phyloP scores from a whole-genome alignment of 2,113 vertebrate genomes.

The Campylorhamphus procurvoides region DNA sequence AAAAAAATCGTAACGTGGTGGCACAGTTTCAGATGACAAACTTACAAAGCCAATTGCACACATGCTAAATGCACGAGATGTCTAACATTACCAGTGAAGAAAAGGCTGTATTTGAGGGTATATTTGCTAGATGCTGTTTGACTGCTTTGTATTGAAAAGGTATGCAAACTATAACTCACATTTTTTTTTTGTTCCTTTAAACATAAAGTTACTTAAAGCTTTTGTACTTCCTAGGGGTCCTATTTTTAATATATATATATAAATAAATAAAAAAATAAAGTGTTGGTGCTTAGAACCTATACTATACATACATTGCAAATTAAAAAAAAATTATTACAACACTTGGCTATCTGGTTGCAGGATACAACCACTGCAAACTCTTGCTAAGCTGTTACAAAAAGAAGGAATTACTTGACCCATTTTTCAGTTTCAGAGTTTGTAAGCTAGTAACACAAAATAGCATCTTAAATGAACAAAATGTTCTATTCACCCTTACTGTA shows the following conservation, averaged over 20 bases:
- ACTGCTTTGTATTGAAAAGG: not conserved
- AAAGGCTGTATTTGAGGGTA: not conserved
- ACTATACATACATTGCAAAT: not conserved
- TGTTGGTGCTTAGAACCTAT: not conserved
- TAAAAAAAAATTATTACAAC: not conserved
- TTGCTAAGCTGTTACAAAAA: not conserved
- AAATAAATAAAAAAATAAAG: not conserved
- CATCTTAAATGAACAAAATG: not conserved
- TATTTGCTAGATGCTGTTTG: not conserved
- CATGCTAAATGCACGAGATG: not conserved
- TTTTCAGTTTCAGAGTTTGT: not conserved
- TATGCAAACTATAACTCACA: not conserved
- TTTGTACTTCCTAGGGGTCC: not conserved
- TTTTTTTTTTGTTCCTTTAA: not conserved
- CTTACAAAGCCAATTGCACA: not conserved
- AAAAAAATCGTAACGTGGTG: not conserved
- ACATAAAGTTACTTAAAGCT: not conserved
- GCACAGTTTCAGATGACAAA: not conserved
- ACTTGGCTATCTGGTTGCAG: not conserved
- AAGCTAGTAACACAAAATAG: not conserved
- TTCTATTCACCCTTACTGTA: not conserved
- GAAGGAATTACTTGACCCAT: not conserved
- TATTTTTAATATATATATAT: not conserved
- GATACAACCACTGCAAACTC: not conserved
- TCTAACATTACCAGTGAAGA: not conserved